These are phyloP conservation scores for Urocynchramus pylzowi DNA, from an alignment of 2,113 vertebrate species.

Conservation along the genomic window DNA sequence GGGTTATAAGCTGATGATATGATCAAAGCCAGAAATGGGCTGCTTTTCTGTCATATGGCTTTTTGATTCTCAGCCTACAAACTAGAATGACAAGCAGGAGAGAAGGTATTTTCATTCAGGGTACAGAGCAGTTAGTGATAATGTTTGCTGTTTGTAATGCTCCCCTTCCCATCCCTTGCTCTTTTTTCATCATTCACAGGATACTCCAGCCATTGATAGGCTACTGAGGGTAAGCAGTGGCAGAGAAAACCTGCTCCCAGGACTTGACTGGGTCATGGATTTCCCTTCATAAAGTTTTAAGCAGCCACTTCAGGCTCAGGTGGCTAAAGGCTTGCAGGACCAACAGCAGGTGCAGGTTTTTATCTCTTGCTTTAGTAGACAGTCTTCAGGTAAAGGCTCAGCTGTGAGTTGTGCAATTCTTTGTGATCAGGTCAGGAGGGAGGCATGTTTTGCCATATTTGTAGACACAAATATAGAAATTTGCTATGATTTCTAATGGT, in stretches of 20 bases:
- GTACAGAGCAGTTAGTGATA: not conserved
- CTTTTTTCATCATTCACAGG: not conserved
- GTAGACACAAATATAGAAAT: too few species aligned
- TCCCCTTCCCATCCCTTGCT: accelerated
- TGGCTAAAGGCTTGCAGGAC: not conserved
- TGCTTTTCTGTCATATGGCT: not conserved
- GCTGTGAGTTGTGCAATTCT: not conserved
- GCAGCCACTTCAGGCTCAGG: not conserved
- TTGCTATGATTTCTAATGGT: not conserved
- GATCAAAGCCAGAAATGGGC: not conserved
- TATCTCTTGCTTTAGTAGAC: not conserved
- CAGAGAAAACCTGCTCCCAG: not conserved
- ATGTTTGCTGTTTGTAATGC: not conserved
- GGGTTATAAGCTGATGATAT: not conserved
- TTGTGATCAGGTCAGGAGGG: not conserved
- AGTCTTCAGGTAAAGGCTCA: not conserved
- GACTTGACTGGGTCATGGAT: not conserved
- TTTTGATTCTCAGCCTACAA: not conserved
- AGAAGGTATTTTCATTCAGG: not conserved
- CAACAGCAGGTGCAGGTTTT: not conserved
- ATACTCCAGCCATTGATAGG: not conserved
- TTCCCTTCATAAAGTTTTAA: not conserved
- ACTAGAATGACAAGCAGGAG: not conserved
- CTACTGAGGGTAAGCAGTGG: not conserved
- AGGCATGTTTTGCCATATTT: not conserved